Conservation (phyloP, 2,797 vertebrate species). For the Alfaro cultratus region DNA sequence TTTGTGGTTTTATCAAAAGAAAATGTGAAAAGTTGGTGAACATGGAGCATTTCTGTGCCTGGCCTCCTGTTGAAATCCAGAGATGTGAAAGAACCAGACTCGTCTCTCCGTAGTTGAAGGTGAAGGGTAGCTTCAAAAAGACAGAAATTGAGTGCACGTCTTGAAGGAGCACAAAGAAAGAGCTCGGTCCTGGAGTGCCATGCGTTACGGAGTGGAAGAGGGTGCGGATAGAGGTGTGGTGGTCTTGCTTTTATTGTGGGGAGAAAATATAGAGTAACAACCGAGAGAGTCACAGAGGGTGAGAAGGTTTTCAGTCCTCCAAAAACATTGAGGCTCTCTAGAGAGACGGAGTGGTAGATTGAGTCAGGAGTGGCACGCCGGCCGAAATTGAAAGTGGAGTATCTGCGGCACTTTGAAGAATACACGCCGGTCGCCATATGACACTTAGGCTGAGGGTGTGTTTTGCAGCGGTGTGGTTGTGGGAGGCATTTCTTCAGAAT, state of each 20-base stretch:
- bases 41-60: not conserved
- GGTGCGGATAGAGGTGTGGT: conserved; percentile 30
- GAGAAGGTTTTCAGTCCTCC: conserved; percentile 31
- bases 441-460: conserved; percentile 33
- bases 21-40: not conserved
- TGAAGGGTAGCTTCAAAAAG: not conserved
- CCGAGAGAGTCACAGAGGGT: conserved; percentile 18
- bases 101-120: not conserved
- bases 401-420: conserved; percentile 45
- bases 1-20: not conserved
- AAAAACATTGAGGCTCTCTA: conserved; percentile 59
- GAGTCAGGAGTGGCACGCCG: conserved; percentile 53
- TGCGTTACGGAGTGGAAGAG: conserved; percentile 14
- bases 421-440: conserved; percentile 2
- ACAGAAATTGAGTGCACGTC: not conserved
- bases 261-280: conserved; percentile 11
- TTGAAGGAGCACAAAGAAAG: conserved; percentile 15
- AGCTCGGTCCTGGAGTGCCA: conserved; percentile 3
- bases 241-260: conserved; percentile 32
- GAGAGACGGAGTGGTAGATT: conserved; percentile 43
- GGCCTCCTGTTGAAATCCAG: not conserved
- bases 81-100: not conserved
- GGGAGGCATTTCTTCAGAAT: conserved; percentile 38
- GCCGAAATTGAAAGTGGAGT: conserved; percentile 69
- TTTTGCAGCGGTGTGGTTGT: conserved; percentile 1